phyloP scores from a whole-genome alignment of 2,888 invertebrate genomes.

The Aromia moschata region DNA sequence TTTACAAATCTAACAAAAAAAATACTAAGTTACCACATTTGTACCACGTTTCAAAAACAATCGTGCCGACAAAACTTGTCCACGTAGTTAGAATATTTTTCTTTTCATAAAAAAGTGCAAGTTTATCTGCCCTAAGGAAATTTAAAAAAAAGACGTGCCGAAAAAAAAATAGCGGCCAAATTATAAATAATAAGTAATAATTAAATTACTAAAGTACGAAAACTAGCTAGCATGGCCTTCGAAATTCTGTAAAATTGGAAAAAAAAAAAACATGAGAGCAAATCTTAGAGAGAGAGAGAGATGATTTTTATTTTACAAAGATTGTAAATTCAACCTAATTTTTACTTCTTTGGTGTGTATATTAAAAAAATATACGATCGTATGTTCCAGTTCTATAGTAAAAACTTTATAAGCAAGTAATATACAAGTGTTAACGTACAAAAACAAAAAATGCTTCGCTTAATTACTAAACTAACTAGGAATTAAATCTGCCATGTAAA shows the following conservation, averaged over 20 bases:
- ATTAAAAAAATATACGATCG: conserved; percentile 62
- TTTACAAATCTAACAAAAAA: conserved; percentile 51
- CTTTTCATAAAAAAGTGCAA: conserved; percentile 33
- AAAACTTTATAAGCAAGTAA: conserved; percentile 60
- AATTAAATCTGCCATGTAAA: neutral
- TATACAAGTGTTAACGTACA: conserved; percentile 58
- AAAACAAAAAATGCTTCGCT: conserved; percentile 55
- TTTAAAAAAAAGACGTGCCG: conserved; percentile 24
- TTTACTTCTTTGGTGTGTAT: conserved; percentile 60
- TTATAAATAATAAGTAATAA: conserved; percentile 25
- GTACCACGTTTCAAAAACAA: conserved; percentile 51
- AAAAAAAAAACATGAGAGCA: conserved; percentile 43
- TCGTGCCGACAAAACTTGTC: conserved; percentile 39
- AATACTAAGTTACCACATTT: conserved; percentile 56
- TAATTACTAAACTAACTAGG: neutral
- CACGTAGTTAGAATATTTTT: conserved; percentile 30
- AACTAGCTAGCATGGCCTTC: conserved; percentile 40
- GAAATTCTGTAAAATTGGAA: conserved; percentile 27
- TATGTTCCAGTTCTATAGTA: conserved; percentile 61
- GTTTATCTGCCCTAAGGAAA: conserved; percentile 29
- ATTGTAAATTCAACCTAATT: conserved; percentile 51
- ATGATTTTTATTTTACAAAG: conserved; percentile 52
- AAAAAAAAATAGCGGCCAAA: conserved; percentile 34
- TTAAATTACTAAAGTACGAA: conserved; percentile 35
- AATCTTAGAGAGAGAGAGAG: conserved; percentile 45